Percentiles rank a stretch among this genome's conserved stretches.
These are phyloP conservation scores for Coremacera marginata DNA, from an alignment of 2,888 invertebrate species.

Conservation along the genomic window DNA sequence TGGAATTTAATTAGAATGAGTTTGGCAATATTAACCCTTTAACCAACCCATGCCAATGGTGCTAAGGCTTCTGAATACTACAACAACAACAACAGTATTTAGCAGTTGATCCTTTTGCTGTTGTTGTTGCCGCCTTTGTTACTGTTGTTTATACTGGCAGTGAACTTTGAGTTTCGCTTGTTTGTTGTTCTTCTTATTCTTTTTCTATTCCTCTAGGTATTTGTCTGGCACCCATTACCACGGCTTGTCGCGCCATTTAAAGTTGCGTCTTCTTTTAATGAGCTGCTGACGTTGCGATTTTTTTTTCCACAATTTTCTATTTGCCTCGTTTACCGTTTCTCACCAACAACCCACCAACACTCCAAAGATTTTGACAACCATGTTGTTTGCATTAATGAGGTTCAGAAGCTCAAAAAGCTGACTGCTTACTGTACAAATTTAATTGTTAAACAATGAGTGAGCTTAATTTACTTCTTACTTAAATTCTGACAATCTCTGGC, in stretches of 20 bases:
- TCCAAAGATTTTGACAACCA: background rate
- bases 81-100: background rate
- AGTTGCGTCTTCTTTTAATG: conserved; percentile 21
- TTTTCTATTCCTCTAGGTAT: background rate
- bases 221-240: conserved; percentile 42
- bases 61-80: background rate
- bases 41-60: conserved; percentile 57
- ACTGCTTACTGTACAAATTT: conserved; percentile 39
- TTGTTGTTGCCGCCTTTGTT: background rate
- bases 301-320: background rate
- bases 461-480: background rate
- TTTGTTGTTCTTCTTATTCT: background rate
- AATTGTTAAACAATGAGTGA: conserved; percentile 44
- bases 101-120: conserved; percentile 34
- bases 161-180: conserved; percentile 39
- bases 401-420: background rate
- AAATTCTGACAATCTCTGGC: background rate
- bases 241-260: conserved; percentile 33
- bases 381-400: conserved; percentile 12
- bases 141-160: conserved; percentile 4
- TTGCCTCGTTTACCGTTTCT: conserved; percentile 16
- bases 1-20: conserved; percentile 61
- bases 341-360: background rate
- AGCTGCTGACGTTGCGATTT: conserved; percentile 22
- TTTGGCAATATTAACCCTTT: conserved; percentile 31